Percentiles rank a stretch among this genome's conserved stretches.
phyloP scores from a whole-genome alignment of 2,113 vertebrate species.

The Camelus bactrianus region DNA sequence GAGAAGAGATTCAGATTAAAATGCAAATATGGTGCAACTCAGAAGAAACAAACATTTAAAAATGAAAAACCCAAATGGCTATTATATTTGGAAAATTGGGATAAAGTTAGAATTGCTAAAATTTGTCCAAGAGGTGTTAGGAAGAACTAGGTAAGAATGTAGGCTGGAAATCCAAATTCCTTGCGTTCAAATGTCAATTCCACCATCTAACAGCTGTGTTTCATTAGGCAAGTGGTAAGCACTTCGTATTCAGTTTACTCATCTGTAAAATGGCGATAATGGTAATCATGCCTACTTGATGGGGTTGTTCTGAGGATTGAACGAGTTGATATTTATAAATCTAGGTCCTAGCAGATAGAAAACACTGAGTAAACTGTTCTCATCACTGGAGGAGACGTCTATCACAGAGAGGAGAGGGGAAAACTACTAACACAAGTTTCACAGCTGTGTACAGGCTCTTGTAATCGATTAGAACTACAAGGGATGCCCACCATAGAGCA shows the following conservation, averaged over 20 bases:
- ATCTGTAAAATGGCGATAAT: neutral
- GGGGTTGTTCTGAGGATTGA: neutral
- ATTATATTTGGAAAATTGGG: neutral
- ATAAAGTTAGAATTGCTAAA: neutral
- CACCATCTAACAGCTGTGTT: neutral
- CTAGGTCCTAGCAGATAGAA: neutral
- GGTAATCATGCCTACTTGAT: neutral
- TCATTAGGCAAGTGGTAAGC: neutral
- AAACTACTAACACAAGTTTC: neutral
- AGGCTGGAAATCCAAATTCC: neutral
- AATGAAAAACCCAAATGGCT: neutral
- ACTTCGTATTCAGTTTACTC: neutral
- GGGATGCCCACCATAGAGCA: neutral
- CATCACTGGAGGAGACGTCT: neutral
- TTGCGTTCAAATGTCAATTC: neutral
- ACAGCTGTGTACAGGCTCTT: neutral
- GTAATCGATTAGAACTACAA: neutral
- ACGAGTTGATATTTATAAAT: neutral
- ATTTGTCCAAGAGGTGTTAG: neutral
- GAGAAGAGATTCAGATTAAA: neutral
- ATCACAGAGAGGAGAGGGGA: neutral
- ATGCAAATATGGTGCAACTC: neutral
- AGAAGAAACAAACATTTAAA: neutral
- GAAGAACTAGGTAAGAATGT: neutral
- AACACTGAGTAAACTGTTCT: neutral